Evolutionary conservation across 2,113 vertebrate genomes (phyloP), one percentile per base, ranked within the genome.

Genomic region (Anser cygnoides): DNA sequence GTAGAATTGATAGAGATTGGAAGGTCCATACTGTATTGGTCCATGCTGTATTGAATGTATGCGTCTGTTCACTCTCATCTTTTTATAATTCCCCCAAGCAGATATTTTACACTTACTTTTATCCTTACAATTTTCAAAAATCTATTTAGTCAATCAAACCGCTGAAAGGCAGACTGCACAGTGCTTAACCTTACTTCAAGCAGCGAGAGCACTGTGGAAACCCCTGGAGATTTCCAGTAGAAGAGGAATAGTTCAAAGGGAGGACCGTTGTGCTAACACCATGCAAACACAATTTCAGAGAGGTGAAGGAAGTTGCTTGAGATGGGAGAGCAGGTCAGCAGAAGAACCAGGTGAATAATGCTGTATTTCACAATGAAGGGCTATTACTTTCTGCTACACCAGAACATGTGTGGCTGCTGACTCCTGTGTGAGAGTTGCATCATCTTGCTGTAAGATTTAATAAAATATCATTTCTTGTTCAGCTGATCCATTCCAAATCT

Each of bases 221-320:
- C 4, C 35, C 39, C 43, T 28, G 41, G 84, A 84, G 55, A 17
- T 26, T 72, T 89, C 21, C 65, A 67, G 65, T 9, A 18, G 41
- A 86, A 94, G 33, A 76, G 16, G 75, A 37, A 73, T 5, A n/a
- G 84, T 65, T 68, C 37, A 65, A 87, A 92, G 65, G 75, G 37
- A 62, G 50, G 37, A 52, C 25, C 3, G 1, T 68, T 82, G 61
- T 5, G 3, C 43, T 67, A 61, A 39, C 1, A 1, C 14, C 55
- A 1, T 1, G 22, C 46, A 87, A 96, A 84, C n/a, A 74, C 9
- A 13, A 3, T 37, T 62, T 74, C 76, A 66, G 55, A 23, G 62
- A 49, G 31, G 14, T 58, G 29, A 52, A 71, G 46, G 57, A 84
- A 67, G 52, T 46, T 75, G 37, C 43, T 81, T 2, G 17, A 43